Conservation (phyloP, 2,113 vertebrate genomes). For the Edolisoma coerulescens region DNA sequence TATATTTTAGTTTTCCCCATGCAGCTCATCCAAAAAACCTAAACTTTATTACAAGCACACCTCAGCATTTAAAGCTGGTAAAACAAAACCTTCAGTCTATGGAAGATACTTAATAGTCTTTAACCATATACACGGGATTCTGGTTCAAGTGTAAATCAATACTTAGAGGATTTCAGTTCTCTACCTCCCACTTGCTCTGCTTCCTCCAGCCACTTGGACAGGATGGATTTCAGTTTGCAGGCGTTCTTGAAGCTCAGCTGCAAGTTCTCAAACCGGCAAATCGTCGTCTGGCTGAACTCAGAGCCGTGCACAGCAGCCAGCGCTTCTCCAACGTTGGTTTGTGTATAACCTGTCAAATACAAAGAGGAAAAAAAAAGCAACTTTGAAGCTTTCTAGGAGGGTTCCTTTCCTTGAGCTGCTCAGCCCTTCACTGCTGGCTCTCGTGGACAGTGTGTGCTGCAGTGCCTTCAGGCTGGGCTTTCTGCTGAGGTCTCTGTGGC, state of each 20-base stretch:
- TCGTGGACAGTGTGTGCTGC: accelerated
- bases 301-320: slow-evolving; percentile 95
- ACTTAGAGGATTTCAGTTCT: background rate
- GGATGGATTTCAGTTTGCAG: slow-evolving; percentile 94
- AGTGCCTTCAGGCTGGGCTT: background rate
- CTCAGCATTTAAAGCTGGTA: background rate
- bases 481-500: background rate
- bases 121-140: background rate
- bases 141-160: background rate
- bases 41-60: background rate
- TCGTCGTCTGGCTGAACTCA: slow-evolving; percentile 98
- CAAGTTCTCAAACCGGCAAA: slow-evolving; percentile 97
- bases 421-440: background rate
- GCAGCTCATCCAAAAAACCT: background rate
- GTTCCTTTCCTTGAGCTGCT: background rate
- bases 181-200: slow-evolving; percentile 97
- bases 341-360: slow-evolving; percentile 86
- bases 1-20: background rate
- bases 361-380: background rate
- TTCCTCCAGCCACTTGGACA: slow-evolving; percentile 96
- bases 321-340: slow-evolving; percentile 97
- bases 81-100: background rate
- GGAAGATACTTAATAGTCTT: background rate
- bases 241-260: slow-evolving; percentile 98
- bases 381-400: background rate